phyloP scores from a whole-genome alignment of 2,888 invertebrate genomes.

The Ptychoptera albimana region DNA sequence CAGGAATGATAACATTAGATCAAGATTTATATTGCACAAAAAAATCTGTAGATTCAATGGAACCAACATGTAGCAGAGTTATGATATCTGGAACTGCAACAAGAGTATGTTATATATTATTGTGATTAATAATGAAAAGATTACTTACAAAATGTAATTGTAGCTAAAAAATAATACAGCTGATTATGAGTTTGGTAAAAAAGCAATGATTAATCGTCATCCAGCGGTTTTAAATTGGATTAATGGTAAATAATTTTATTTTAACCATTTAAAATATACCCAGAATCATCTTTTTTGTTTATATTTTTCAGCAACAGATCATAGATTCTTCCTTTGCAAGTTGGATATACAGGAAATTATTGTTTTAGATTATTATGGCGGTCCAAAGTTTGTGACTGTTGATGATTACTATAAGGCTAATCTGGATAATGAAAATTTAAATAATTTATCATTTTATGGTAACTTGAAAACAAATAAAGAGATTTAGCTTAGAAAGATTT shows the following conservation, averaged over 20 bases:
- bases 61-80: slow-evolving; percentile 25
- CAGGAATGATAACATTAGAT: slow-evolving; percentile 23
- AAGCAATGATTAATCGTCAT: slow-evolving; percentile 22
- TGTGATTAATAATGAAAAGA: background rate
- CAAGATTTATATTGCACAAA: slow-evolving; percentile 22
- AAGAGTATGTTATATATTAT: background rate
- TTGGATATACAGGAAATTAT: slow-evolving; percentile 55
- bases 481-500: no score
- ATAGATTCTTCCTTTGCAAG: slow-evolving; percentile 64
- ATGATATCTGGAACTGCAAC: slow-evolving; percentile 22
- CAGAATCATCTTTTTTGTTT: background rate
- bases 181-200: slow-evolving; percentile 16
- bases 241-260: no score
- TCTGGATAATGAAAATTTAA: no score
- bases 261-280: background rate
- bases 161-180: slow-evolving; percentile 15
- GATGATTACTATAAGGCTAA: slow-evolving; percentile 4
- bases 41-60: slow-evolving; percentile 25
- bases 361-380: slow-evolving; percentile 69
- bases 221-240: slow-evolving; percentile 20
- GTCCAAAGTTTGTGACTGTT: slow-evolving; percentile 34
- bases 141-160: background rate
- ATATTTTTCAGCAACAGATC: slow-evolving; percentile 38
- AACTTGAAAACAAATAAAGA: no score
- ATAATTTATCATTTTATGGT: no score